Conservation (phyloP, 2,113 vertebrate species). For the Otocyon megalotis region DNA sequence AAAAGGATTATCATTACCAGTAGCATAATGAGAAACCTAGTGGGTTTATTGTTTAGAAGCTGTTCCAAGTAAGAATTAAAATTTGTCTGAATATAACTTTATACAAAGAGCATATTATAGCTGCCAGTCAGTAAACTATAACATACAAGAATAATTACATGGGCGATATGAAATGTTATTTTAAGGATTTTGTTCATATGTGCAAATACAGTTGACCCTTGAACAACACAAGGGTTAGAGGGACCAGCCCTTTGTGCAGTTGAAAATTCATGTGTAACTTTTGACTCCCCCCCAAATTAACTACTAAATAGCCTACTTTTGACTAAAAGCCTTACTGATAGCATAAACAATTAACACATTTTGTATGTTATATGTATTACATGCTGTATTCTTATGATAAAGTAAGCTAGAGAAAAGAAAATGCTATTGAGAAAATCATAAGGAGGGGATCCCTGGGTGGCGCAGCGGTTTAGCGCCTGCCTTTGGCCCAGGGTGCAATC, state of each 20-base stretch:
- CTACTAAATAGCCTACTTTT: background rate
- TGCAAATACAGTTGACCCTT: background rate
- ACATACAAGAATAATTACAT: background rate
- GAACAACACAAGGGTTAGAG: background rate
- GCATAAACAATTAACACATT: background rate
- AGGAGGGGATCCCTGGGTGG: no score
- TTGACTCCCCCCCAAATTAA: background rate
- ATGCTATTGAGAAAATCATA: background rate
- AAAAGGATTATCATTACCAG: slow-evolving; percentile 20
- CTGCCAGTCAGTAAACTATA: background rate
- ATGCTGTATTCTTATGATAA: background rate
- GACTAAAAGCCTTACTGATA: background rate
- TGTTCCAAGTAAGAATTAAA: slow-evolving; percentile 30
- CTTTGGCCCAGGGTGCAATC: no score
- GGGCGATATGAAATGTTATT: background rate
- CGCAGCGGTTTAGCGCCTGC: no score
- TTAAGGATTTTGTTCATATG: background rate
- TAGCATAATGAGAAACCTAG: slow-evolving; percentile 15
- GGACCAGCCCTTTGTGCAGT: background rate
- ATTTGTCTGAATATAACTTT: slow-evolving; percentile 59
- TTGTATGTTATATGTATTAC: background rate
- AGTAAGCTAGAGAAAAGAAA: background rate
- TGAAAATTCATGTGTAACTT: background rate
- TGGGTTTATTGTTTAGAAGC: slow-evolving; percentile 39
- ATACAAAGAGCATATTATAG: background rate